Percentiles rank a stretch among this genome's conserved stretches.
These are phyloP conservation scores for Cheiracanthium punctorium DNA, from an alignment of 2,888 invertebrate species.

Conservation along the genomic window DNA sequence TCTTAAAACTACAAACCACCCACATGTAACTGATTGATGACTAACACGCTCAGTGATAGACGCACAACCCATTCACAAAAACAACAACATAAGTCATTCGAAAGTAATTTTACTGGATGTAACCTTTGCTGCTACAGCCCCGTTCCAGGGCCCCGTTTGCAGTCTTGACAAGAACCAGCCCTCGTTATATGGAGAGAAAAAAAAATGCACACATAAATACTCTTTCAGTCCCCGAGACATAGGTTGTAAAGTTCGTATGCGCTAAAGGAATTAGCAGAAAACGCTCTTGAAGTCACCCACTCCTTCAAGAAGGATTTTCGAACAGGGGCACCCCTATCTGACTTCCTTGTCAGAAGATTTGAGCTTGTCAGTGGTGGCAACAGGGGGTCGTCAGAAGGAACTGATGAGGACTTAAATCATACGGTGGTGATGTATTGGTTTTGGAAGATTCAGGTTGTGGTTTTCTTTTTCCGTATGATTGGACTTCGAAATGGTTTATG, in stretches of 20 bases:
- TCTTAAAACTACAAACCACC: background rate
- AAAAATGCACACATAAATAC: background rate
- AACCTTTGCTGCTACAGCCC: background rate
- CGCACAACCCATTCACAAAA: background rate
- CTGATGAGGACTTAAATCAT: constrained; percentile 12
- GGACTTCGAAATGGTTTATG: constrained; percentile 13
- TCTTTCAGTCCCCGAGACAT: background rate
- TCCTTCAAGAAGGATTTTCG: constrained; percentile 25
- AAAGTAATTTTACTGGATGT: background rate
- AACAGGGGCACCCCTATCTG: constrained; percentile 25
- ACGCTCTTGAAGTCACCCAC: background rate
- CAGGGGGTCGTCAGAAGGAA: constrained; percentile 29
- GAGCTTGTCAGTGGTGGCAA: constrained; percentile 27
- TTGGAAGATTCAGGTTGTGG: background rate
- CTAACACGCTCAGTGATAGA: background rate
- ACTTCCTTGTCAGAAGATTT: constrained; percentile 36
- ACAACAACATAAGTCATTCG: constrained; percentile 1
- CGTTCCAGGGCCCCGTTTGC: background rate
- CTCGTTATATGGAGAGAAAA: background rate
- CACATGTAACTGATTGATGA: constrained; percentile 2
- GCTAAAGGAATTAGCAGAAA: background rate
- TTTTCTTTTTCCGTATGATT: background rate
- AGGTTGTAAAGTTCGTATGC: background rate
- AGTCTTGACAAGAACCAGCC: background rate
- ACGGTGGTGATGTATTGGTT: constrained; percentile 11